A percentile compares a stretch with the other conserved stretches of the same genome.
phyloP scores from a whole-genome alignment of 2,113 vertebrate genomes.

The Strix uralensis region DNA sequence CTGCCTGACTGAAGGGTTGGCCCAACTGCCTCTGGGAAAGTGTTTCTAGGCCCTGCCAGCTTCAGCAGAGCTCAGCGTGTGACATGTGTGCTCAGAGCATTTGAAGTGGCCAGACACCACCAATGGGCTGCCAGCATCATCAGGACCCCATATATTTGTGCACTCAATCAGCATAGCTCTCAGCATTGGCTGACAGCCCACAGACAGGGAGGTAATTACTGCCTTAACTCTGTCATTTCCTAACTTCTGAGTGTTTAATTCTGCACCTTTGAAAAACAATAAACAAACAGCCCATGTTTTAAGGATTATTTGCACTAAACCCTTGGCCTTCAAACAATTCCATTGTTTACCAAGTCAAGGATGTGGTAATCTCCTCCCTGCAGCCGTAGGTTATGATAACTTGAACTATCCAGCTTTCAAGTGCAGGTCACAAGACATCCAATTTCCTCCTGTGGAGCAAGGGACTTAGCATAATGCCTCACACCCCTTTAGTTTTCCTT shows the following conservation, averaged over 20 bases:
- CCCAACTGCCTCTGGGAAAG: neutral
- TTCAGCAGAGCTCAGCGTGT: neutral
- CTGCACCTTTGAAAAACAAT: neutral
- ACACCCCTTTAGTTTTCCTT: neutral
- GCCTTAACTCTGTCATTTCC: neutral
- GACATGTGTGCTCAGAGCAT: neutral
- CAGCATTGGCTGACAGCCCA: rapidly evolving
- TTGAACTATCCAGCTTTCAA: constrained; percentile 39
- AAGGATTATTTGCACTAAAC: neutral
- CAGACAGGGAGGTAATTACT: neutral
- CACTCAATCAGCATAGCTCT: neutral
- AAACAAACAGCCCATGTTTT: constrained; percentile 10
- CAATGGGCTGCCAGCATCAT: neutral
- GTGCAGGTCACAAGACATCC: neutral
- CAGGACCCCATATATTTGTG: neutral
- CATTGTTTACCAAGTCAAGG: neutral
- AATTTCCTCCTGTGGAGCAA: neutral
- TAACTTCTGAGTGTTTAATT: neutral
- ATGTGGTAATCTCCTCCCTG: constrained; percentile 28
- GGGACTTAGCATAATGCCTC: neutral
- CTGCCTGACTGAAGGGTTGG: neutral
- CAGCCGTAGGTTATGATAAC: constrained; percentile 33
- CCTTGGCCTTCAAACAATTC: constrained; percentile 2
- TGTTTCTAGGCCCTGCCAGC: neutral
- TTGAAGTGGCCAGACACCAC: neutral